Conservation (phyloP, 1,140 invertebrate genomes). For the Drosophila novamexicana region DNA sequence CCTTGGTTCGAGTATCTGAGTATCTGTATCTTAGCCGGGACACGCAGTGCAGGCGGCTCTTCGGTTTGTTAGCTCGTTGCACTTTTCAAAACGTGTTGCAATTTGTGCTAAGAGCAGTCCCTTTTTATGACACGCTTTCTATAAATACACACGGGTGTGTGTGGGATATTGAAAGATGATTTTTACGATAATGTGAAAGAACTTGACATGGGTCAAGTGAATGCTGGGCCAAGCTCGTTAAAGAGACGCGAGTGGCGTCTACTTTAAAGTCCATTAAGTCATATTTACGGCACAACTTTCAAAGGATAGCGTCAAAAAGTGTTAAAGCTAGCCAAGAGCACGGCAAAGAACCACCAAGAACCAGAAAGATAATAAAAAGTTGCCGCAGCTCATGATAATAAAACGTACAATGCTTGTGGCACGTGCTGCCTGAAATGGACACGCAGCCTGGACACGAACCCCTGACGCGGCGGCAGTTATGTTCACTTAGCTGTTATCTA, state of each 20-base stretch:
- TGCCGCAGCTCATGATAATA: slow-evolving; percentile 78
- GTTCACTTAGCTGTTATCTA: too few species aligned
- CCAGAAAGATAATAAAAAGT: slow-evolving; percentile 76
- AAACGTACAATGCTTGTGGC: slow-evolving; percentile 66
- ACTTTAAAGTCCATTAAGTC: slow-evolving; percentile 79
- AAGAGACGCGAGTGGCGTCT: slow-evolving; percentile 33
- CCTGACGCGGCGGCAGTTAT: not conserved
- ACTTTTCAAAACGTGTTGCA: slow-evolving; percentile 67
- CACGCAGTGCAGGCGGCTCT: slow-evolving; percentile 36
- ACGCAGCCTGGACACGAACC: slow-evolving; percentile 75
- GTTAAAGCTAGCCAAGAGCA: slow-evolving; percentile 60
- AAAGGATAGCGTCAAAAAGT: slow-evolving; percentile 56
- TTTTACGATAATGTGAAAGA: slow-evolving; percentile 75
- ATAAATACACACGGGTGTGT: not conserved
- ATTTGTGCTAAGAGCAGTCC: slow-evolving; percentile 68
- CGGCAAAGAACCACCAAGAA: not conserved
- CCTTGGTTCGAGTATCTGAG: slow-evolving; percentile 19
- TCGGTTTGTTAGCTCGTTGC: slow-evolving; percentile 54
- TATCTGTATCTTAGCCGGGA: slow-evolving; percentile 33
- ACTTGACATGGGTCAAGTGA: slow-evolving; percentile 62
- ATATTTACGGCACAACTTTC: slow-evolving; percentile 71
- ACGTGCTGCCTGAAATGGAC: slow-evolving; percentile 76
- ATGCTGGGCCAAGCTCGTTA: slow-evolving; percentile 36
- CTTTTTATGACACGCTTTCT: slow-evolving; percentile 35
- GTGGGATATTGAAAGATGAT: slow-evolving; percentile 66